phyloP scores from a whole-genome alignment of 2,797 vertebrate genomes.

The Falco peregrinus region DNA sequence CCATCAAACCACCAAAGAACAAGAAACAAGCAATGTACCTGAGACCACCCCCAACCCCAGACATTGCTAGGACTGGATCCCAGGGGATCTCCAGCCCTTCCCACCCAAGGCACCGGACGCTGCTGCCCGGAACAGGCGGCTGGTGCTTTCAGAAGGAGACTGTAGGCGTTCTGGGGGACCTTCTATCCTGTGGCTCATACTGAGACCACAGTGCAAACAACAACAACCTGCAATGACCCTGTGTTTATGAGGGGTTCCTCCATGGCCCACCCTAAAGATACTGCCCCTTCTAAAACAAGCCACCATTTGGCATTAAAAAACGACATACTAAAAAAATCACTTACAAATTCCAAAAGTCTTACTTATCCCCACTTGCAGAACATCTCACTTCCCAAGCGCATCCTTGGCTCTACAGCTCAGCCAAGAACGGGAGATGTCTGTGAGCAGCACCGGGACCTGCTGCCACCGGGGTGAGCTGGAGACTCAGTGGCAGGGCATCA shows the following conservation, averaged over 20 bases:
- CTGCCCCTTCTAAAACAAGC: not conserved
- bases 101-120: not conserved
- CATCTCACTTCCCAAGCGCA: not conserved
- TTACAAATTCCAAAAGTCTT: not conserved
- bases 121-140: not conserved
- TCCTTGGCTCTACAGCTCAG: not conserved
- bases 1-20: not conserved
- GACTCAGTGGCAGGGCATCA: rapidly evolving
- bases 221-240: rapidly evolving
- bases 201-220: not conserved
- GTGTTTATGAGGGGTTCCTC: not conserved
- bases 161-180: rapidly evolving
- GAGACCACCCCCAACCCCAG: not conserved
- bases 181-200: not conserved
- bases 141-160: not conserved
- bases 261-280: not conserved
- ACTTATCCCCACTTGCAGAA: not conserved
- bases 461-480: rapidly evolving
- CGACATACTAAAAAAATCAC: not conserved
- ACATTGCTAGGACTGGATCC: not conserved
- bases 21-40: not conserved
- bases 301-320: not conserved
- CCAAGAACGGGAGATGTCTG: rapidly evolving
- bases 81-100: not conserved
- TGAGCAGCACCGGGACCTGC: rapidly evolving